phyloP scores from a whole-genome alignment of 2,888 invertebrate species.

The Tubulanus polymorphus region DNA sequence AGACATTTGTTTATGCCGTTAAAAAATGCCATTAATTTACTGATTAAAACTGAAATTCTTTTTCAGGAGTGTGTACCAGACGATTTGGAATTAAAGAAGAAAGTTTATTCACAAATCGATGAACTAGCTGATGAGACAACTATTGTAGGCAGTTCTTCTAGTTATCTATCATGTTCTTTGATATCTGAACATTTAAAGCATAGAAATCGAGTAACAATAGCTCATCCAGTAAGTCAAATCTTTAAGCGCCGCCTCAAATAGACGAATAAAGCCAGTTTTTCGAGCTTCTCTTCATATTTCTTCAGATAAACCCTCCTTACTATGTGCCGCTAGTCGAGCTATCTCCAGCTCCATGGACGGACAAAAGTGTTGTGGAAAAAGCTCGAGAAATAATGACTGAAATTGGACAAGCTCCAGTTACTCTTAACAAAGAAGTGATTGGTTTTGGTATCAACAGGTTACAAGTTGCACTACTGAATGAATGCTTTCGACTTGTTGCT shows the following conservation, averaged over 20 bases:
- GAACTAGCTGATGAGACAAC: constrained; percentile 54
- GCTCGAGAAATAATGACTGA: constrained; percentile 75
- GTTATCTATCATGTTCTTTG: constrained; percentile 81
- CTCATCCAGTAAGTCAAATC: constrained; percentile 75
- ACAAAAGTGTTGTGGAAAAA: constrained; percentile 68
- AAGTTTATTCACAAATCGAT: constrained; percentile 74
- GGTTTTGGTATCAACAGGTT: constrained; percentile 92
- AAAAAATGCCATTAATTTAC: too few species aligned
- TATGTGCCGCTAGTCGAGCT: constrained; percentile 90
- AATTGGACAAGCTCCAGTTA: constrained; percentile 87
- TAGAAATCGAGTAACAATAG: constrained; percentile 54
- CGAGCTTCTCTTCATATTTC: too few species aligned
- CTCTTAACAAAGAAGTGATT: constrained; percentile 76
- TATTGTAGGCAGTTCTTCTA: constrained; percentile 84
- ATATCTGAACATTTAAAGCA: constrained; percentile 78
- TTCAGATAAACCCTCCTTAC: constrained; percentile 85
- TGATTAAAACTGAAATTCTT: too few species aligned
- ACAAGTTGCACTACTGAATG: constrained; percentile 90
- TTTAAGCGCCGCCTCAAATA: too few species aligned
- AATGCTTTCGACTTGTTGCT: constrained; percentile 80
- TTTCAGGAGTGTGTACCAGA: too few species aligned
- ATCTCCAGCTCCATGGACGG: constrained; percentile 90
- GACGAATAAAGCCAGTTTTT: too few species aligned
- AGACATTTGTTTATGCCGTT: too few species aligned
- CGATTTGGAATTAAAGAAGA: constrained; percentile 73